These are phyloP conservation scores for Eristalis tenax DNA, from an alignment of 2,888 invertebrate genomes.

Conservation along the genomic window DNA sequence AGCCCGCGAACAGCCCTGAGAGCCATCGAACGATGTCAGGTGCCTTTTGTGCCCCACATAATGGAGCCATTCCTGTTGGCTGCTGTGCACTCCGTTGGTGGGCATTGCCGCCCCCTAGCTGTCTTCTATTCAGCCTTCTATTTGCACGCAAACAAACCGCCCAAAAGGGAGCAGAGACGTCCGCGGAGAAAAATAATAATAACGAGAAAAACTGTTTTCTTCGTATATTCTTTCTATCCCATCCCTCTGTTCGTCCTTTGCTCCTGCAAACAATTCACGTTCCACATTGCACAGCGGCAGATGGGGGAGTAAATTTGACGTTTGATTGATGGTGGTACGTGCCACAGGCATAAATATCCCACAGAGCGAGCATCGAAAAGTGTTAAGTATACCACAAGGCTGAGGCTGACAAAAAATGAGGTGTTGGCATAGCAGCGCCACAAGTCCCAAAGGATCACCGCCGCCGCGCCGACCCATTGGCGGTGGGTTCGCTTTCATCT, in stretches of 20 bases:
- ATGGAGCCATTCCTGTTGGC: conserved; percentile 36
- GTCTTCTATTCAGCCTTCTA: conserved; percentile 17
- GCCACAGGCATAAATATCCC: conserved; percentile 63
- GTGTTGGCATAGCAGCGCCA: conserved; percentile 26
- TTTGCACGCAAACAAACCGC: conserved; percentile 38
- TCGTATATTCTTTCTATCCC: neutral
- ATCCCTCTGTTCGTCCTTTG: conserved; percentile 4
- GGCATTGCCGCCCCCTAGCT: conserved; percentile 25
- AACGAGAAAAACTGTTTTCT: conserved; percentile 16
- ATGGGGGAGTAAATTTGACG: conserved; percentile 62
- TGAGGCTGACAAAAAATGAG: neutral
- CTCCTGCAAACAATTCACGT: conserved; percentile 44
- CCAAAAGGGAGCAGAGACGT: conserved; percentile 12
- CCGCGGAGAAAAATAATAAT: neutral
- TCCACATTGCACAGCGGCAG: conserved; percentile 1
- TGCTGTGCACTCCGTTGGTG: conserved; percentile 30
- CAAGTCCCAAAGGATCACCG: conserved; percentile 43
- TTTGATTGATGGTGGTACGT: conserved; percentile 71
- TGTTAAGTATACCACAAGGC: conserved; percentile 59
- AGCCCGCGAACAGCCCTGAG: conserved; percentile 20
- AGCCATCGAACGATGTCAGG: conserved; percentile 66
- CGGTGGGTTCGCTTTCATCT: neutral
- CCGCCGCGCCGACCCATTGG: neutral
- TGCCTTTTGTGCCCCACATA: conserved; percentile 55
- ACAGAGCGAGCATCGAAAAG: conserved; percentile 49